Base-by-base conservation (phyloP, 2,113 vertebrate genomes). In the Panthera uncia region DNA sequence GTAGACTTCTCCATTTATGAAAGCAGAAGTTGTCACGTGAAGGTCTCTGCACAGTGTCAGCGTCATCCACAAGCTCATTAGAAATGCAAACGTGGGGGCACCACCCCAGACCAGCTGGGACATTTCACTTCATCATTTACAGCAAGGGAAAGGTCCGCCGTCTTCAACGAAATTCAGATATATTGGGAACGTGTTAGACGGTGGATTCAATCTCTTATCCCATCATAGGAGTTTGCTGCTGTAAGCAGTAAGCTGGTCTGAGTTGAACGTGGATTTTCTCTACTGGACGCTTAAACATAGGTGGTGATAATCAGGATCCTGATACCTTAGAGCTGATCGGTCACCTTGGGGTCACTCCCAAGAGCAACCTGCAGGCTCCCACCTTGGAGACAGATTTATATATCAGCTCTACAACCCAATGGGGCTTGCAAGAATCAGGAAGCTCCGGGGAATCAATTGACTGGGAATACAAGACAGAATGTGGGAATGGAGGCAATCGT, bases 1-100 rank as follows among this genome's bases (percentile, higher is more conserved):
- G 41, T 65, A 18, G 31, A 38, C 31, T 65, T 68, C 16, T 13
- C 15, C 3, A 27, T 71, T 41, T 71, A 33, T 29, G n/a, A 38
- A 81, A 61, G 27, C 10, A 4, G 14, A 10, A 4, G 1, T 38
- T 71, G n/a, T 71, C 25, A 61, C 38, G 5, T 1, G 14, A 2
- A 0, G 3, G 2, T 16, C 21, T n/a, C 6, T 50, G 41, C 65
- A 38, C n/a, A n/a, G 2, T 0, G 10, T 25, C 13, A 14, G 18
- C 7, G 7, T 31, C 5, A 4, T 21, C 21, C 7, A 45, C 57
- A 81, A 5, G 5, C 25, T 18, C 0, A 4, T 45, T 45, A 18
- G 48, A 55, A 78, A 41, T 52, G 33, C 25, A 27, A 27, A 29
- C 57, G 29, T 27, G 8, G 4, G 50, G 78, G 16, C 6, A 10